A percentile compares a stretch with the other conserved stretches of the same genome.
Evolutionary conservation across 2,888 invertebrate genomes (phyloP).

Genomic region (Biston stratarius): DNA sequence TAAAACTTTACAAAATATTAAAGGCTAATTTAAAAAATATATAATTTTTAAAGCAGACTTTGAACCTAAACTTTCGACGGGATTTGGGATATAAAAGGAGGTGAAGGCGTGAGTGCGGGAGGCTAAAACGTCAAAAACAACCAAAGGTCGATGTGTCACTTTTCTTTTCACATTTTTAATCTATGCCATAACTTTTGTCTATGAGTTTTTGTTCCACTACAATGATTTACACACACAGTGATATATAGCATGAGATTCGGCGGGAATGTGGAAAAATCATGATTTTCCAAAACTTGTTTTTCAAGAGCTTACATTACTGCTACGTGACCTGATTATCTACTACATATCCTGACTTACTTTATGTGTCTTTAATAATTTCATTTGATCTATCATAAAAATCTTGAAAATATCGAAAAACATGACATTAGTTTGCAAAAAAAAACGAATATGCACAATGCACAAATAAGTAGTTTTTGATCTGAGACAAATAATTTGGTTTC

Average conservation of each 20-base stretch:
- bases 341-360: too few relatives aligned
- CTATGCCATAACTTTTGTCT: neutral
- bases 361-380: too few relatives aligned
- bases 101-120: constrained; percentile 49
- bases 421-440: too few relatives aligned
- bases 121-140: constrained; percentile 36
- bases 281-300: too few relatives aligned
- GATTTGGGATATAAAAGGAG: constrained; percentile 56
- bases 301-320: too few relatives aligned
- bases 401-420: too few relatives aligned
- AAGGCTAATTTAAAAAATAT: constrained; percentile 52
- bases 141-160: constrained; percentile 38
- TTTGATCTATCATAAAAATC: too few relatives aligned
- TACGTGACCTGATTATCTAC: too few relatives aligned
- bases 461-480: too few relatives aligned
- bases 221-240: neutral
- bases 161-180: constrained; percentile 9
- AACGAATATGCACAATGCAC: too few relatives aligned
- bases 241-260: neutral
- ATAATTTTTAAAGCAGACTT: constrained; percentile 79
- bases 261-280: neutral
- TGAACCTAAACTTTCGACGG: constrained; percentile 83
- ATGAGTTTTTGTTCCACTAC: neutral
- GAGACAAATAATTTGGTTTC: too few relatives aligned
- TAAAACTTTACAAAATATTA: constrained; percentile 50